Conservation (phyloP, 2,888 invertebrate species). For the Macrostomum cliftonense region DNA sequence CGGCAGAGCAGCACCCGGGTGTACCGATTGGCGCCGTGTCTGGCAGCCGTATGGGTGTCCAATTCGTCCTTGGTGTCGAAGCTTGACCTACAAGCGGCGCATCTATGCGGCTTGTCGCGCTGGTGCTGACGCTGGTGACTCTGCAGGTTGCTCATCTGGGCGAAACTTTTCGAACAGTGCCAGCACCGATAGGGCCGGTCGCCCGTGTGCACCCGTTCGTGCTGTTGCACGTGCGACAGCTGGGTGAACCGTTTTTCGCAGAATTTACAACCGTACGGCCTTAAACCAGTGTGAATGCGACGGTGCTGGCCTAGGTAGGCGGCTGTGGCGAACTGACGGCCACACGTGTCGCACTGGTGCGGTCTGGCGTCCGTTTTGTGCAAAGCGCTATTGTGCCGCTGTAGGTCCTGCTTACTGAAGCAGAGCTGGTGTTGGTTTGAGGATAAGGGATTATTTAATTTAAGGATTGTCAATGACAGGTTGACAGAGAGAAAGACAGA, state of each 20-base stretch:
- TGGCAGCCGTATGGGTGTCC: slow-evolving; percentile 56
- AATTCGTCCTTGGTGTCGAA: slow-evolving; percentile 42
- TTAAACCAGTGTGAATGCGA: slow-evolving; percentile 93
- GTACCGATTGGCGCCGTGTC: slow-evolving; percentile 46
- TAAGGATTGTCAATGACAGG: too few species aligned
- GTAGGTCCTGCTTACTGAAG: slow-evolving; percentile 48
- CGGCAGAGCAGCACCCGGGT: slow-evolving; percentile 92
- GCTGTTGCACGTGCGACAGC: slow-evolving; percentile 94
- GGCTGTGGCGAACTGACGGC: slow-evolving; percentile 95
- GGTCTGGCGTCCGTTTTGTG: slow-evolving; percentile 98
- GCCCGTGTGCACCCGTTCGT: slow-evolving; percentile 89
- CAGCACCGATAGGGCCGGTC: slow-evolving; percentile 52
- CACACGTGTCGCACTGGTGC: slow-evolving; percentile 96
- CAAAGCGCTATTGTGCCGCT: slow-evolving; percentile 75
- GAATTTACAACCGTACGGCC: slow-evolving; percentile 55
- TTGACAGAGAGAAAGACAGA: too few species aligned
- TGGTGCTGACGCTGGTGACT: slow-evolving; percentile 98
- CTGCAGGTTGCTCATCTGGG: slow-evolving; percentile 93
- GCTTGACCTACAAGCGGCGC: slow-evolving; percentile 99
- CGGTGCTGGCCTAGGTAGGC: slow-evolving; percentile 98
- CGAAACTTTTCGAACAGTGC: slow-evolving; percentile 88
- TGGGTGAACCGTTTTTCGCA: slow-evolving; percentile 60
- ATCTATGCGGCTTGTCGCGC: slow-evolving; percentile 97
- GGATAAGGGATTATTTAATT: too few species aligned
- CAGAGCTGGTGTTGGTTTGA: slow-evolving; percentile 3